phyloP scores from a whole-genome alignment of 2,113 vertebrate genomes.

The Amphiprion percula region DNA sequence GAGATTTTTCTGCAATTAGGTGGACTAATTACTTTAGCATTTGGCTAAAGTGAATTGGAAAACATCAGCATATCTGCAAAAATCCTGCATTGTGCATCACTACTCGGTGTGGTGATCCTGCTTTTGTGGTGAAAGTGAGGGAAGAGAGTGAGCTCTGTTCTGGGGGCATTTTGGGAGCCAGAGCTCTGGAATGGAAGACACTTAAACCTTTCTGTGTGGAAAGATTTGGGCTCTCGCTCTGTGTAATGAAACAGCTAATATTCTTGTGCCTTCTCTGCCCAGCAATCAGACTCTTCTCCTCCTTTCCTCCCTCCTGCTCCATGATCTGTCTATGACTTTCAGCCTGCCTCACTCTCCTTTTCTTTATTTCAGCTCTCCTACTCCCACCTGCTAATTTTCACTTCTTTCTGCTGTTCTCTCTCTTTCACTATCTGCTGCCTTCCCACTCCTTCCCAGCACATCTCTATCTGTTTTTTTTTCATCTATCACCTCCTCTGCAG shows the following conservation, averaged over 20 bases:
- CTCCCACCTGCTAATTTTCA: constrained; percentile 82
- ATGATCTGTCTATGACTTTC: constrained; percentile 68
- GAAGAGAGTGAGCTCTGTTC: constrained; percentile 42
- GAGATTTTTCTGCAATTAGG: too few species aligned
- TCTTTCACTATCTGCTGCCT: constrained; percentile 67
- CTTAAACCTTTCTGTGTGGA: constrained; percentile 68
- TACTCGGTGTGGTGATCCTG: constrained; percentile 41
- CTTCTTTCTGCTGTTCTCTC: constrained; percentile 64
- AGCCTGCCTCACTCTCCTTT: constrained; percentile 51
- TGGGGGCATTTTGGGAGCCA: constrained; percentile 65
- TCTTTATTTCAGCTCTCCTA: constrained; percentile 64
- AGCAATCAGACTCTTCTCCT: constrained; percentile 58
- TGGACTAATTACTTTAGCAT: too few species aligned
- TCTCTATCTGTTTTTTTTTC: constrained; percentile 73
- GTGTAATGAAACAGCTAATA: constrained; percentile 78
- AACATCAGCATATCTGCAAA: too few species aligned
- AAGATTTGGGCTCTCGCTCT: constrained; percentile 51
- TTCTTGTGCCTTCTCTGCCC: constrained; percentile 51
- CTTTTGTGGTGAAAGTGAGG: constrained; percentile 46
- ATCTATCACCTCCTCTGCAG: constrained; percentile 87
- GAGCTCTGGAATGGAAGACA: constrained; percentile 71
- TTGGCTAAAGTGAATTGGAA: too few species aligned
- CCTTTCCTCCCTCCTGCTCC: constrained; percentile 23
- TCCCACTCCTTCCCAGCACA: constrained; percentile 78
- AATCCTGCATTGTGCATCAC: too few species aligned